Conservation (phyloP, 2,888 invertebrate species). For the Ennomos erosarius region DNA sequence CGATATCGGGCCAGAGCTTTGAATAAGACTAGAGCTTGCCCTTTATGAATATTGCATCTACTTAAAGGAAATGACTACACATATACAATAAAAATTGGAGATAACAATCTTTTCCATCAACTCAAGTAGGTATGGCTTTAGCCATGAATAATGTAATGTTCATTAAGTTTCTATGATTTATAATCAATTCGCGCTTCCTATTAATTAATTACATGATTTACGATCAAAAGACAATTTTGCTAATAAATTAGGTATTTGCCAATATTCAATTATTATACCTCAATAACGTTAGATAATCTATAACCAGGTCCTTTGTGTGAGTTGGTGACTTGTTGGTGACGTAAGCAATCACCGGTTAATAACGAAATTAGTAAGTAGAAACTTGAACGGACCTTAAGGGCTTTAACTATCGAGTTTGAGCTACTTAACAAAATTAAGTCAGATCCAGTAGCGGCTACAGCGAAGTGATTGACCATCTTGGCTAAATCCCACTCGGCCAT, state of each 20-base stretch:
- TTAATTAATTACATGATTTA: conserved; percentile 2
- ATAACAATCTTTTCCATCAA: too few relatives aligned
- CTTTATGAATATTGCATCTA: conserved; percentile 9
- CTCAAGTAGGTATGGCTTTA: too few relatives aligned
- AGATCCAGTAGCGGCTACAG: too few relatives aligned
- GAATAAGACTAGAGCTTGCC: conserved; percentile 9
- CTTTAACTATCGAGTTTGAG: too few relatives aligned
- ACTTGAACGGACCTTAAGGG: too few relatives aligned
- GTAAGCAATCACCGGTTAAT: conserved; percentile 11
- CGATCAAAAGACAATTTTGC: conserved; percentile 8
- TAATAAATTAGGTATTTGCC: conserved; percentile 5
- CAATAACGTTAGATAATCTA: conserved; percentile 5
- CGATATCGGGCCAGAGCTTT: conserved; percentile 14
- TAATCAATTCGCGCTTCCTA: neutral
- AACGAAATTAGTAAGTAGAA: neutral
- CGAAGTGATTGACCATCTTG: too few relatives aligned
- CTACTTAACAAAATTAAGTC: too few relatives aligned
- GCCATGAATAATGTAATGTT: too few relatives aligned
- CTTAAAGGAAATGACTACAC: too few relatives aligned
- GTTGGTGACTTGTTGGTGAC: neutral
- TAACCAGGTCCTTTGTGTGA: neutral
- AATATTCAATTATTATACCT: conserved; percentile 5
- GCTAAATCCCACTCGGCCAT: too few relatives aligned
- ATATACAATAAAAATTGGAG: too few relatives aligned
- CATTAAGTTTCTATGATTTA: neutral